A percentile compares a stretch with the other conserved stretches of the same genome.
These are phyloP conservation scores for Euglossa dilemma DNA, from an alignment of 1,140 invertebrate species.

Conservation along the genomic window DNA sequence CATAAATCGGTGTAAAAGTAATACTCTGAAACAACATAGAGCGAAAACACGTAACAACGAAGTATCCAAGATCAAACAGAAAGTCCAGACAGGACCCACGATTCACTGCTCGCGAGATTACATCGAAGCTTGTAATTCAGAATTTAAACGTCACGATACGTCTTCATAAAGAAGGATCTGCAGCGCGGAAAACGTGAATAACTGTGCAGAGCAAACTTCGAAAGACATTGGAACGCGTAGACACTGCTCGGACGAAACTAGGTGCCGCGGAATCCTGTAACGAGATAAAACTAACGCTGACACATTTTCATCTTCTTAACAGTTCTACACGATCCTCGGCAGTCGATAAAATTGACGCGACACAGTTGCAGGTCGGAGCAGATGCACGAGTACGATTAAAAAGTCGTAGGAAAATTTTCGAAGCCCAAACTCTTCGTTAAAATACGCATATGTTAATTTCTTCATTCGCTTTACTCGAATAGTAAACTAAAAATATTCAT, in stretches of 20 bases:
- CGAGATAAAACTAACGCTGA: background rate
- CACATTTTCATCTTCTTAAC: background rate
- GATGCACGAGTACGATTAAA: no score
- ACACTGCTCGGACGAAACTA: background rate
- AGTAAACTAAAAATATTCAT: no score
- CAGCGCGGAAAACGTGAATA: background rate
- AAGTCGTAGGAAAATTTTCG: no score
- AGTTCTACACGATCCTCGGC: no score
- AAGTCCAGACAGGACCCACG: no score
- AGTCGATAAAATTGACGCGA: no score
- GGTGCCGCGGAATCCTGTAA: background rate
- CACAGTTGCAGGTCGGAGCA: no score
- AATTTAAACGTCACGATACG: background rate
- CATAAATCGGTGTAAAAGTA: background rate
- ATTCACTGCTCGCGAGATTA: background rate
- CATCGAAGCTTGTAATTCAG: background rate
- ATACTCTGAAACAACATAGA: background rate
- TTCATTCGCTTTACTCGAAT: no score
- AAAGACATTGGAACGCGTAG: background rate
- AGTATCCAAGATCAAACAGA: background rate
- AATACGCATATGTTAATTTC: no score
- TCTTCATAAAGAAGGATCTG: background rate
- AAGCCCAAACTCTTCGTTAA: no score
- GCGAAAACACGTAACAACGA: background rate
- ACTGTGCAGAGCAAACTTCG: background rate